A percentile compares a stretch with the other conserved stretches of the same genome.
Conservation (phyloP, 2,797 vertebrate species). For the Poecilia wingei region DNA sequence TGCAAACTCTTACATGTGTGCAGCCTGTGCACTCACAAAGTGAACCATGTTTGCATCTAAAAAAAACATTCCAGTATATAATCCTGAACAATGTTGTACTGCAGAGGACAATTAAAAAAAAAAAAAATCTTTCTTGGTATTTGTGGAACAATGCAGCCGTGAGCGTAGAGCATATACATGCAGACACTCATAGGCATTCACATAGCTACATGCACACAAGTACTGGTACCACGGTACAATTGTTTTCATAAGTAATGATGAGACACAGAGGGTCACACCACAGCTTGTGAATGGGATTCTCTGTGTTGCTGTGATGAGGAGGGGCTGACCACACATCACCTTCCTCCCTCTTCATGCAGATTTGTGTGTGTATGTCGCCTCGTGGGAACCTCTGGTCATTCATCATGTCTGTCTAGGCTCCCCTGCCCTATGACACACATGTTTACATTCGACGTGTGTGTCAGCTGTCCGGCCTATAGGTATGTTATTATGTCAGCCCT, state of each 20-base stretch:
- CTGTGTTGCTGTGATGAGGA: slow-evolving; percentile 65
- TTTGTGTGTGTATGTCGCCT: slow-evolving; percentile 70
- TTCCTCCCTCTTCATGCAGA: slow-evolving; percentile 56
- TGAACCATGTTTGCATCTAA: neutral
- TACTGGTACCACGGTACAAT: slow-evolving; percentile 50
- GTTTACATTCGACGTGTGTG: slow-evolving; percentile 79
- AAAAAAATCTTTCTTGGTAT: neutral
- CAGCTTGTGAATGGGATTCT: slow-evolving; percentile 74
- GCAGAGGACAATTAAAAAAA: neutral
- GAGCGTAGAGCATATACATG: neutral
- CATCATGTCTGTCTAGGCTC: slow-evolving; percentile 82
- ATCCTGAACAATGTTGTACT: neutral
- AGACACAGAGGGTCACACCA: slow-evolving; percentile 48
- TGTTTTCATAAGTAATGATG: slow-evolving; percentile 74
- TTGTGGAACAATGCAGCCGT: neutral
- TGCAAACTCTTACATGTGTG: slow-evolving; percentile 16
- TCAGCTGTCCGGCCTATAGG: slow-evolving; percentile 63
- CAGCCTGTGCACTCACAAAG: slow-evolving; percentile 4
- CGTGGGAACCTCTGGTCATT: slow-evolving; percentile 77
- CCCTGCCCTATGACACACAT: slow-evolving; percentile 77
- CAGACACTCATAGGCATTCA: slow-evolving; percentile 1
- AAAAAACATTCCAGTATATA: neutral
- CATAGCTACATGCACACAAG: slow-evolving; percentile 14
- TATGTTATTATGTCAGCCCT: slow-evolving; percentile 76
- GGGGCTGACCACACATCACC: slow-evolving; percentile 75